A percentile compares a stretch with the other conserved stretches of the same genome.
Conservation (phyloP, 2,888 invertebrate genomes). For the Drosophila stalkeri region DNA sequence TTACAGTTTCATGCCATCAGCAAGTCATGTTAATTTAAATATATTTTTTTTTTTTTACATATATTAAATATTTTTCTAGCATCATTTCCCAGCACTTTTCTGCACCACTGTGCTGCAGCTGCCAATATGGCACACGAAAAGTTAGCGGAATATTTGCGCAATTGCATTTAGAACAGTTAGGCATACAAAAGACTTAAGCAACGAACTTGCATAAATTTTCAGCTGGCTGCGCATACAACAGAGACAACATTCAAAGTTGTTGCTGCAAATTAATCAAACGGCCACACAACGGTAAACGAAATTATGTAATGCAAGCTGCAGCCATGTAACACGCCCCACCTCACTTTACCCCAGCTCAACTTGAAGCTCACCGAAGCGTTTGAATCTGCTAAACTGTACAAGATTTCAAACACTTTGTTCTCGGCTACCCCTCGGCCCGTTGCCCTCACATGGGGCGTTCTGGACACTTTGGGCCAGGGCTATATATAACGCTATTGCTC, state of each 20-base stretch:
- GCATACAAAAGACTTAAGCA: constrained; percentile 72
- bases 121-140: constrained; percentile 23
- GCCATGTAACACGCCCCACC: constrained; percentile 13
- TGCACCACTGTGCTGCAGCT: constrained; percentile 24
- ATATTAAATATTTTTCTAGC: not conserved
- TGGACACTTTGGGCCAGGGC: constrained; percentile 60
- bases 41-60: not conserved
- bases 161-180: constrained; percentile 69
- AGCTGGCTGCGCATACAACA: constrained; percentile 63
- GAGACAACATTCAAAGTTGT: constrained; percentile 36
- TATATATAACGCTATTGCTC: constrained; percentile 8
- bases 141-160: constrained; percentile 64
- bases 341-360: constrained; percentile 4
- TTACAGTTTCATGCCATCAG: not conserved
- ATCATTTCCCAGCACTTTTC: not conserved
- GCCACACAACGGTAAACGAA: constrained; percentile 71
- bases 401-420: constrained; percentile 71
- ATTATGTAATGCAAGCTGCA: constrained; percentile 69
- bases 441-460: constrained; percentile 15
- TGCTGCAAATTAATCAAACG: constrained; percentile 70
- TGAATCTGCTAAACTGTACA: constrained; percentile 72
- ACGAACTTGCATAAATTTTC: constrained; percentile 71
- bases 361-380: constrained; percentile 68
- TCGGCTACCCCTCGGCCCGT: not conserved
- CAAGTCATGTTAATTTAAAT: not conserved